A percentile compares a stretch with the other conserved stretches of the same genome.
phyloP scores from a whole-genome alignment of 30 jellyfish, hydroid and myxozoan species.

The Phacellophora camtschatica region DNA sequence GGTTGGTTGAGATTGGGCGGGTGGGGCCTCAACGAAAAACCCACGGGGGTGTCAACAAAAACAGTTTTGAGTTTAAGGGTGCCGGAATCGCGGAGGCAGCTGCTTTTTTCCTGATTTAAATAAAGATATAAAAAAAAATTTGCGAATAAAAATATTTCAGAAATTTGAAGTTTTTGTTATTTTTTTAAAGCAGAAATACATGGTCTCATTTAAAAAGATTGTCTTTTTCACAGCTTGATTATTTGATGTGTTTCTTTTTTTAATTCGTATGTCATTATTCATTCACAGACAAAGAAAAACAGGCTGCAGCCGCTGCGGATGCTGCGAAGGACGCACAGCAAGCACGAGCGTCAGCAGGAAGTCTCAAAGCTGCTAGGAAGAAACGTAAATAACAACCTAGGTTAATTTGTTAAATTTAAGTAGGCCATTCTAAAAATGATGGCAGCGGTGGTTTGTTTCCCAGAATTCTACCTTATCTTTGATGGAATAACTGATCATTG shows the following conservation, averaged over 20 bases:
- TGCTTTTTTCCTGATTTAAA: not conserved
- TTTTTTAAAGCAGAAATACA: not conserved
- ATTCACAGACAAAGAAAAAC: conserved; percentile 28
- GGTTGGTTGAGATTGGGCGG: conserved; percentile 14
- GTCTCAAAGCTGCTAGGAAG: conserved; percentile 62
- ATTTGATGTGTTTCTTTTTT: not conserved
- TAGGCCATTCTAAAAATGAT: not conserved
- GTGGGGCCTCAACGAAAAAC: not conserved
- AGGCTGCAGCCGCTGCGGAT: conserved; percentile 39
- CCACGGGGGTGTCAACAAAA: not conserved
- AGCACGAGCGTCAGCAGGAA: conserved; percentile 37
- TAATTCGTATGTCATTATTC: not conserved
- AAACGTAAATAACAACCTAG: conserved; percentile 29
- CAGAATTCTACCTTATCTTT: no score
- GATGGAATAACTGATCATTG: no score
- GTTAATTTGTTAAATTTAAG: not conserved
- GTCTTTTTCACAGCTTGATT: not conserved
- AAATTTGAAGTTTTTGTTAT: no score
- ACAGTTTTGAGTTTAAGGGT: not conserved
- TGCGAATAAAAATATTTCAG: not conserved
- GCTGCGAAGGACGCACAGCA: conserved; percentile 60
- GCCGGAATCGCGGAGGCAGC: not conserved
- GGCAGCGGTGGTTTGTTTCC: not conserved
- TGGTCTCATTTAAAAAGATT: no score
- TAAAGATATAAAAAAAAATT: no score